These are phyloP conservation scores for Lepidocyrtoides sp. DNA, from an alignment of 2,888 invertebrate genomes.

Conservation along the genomic window DNA sequence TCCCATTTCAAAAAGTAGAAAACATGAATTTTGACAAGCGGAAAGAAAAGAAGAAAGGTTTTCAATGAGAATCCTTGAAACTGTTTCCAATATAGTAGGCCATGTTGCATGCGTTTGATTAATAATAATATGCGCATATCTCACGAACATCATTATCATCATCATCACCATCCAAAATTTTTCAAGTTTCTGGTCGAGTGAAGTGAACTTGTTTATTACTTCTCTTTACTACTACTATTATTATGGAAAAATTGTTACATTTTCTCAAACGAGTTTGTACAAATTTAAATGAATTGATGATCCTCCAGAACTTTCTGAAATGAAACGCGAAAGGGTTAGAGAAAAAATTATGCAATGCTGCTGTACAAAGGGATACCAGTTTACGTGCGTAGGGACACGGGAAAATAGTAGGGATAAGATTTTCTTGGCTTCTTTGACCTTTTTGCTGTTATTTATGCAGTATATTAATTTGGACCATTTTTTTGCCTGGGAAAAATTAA, in stretches of 20 bases:
- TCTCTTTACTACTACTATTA: background rate
- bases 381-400: background rate
- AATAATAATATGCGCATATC: conserved; percentile 7
- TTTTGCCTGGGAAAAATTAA: conserved; percentile 41
- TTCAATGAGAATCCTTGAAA: conserved; percentile 66
- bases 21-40: conserved; percentile 72
- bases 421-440: conserved; percentile 69
- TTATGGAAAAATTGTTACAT: background rate
- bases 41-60: conserved; percentile 31
- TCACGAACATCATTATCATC: background rate
- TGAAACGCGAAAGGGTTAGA: conserved; percentile 41
- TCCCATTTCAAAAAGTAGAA: conserved; percentile 66
- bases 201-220: background rate
- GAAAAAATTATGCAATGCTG: conserved; percentile 56
- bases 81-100: background rate
- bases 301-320: conserved; percentile 33
- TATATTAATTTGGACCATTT: background rate
- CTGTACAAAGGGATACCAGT: too few relatives aligned
- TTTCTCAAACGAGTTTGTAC: background rate
- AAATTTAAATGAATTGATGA: conserved; percentile 29
- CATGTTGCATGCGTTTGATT: background rate
- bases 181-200: background rate
- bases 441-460: conserved; percentile 27
- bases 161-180: background rate
- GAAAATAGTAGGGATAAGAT: conserved; percentile 35